These are phyloP conservation scores for Oplegnathus fasciatus DNA, from an alignment of 2,113 vertebrate genomes.

Conservation along the genomic window DNA sequence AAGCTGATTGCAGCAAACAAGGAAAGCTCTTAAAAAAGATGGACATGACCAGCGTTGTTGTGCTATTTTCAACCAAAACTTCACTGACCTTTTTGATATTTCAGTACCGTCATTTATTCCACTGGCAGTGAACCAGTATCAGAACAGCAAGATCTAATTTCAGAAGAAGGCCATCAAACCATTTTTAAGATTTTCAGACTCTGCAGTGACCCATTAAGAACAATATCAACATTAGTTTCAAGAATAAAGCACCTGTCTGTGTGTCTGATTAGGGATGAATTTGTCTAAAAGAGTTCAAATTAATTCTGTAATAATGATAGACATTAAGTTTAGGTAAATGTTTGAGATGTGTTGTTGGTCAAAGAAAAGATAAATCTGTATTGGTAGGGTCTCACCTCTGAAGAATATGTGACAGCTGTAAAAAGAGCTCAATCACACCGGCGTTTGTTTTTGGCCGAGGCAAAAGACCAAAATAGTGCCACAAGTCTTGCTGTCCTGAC, in stretches of 20 bases:
- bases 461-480: not conserved
- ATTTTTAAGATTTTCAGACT: constrained; percentile 2
- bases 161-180: not conserved
- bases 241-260: not conserved
- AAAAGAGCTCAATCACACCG: not conserved
- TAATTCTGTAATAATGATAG: not conserved
- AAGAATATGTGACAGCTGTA: not conserved
- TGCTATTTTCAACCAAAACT: constrained; percentile 14
- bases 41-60: not conserved
- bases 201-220: not conserved
- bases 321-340: not conserved
- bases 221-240: not conserved
- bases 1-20: not conserved
- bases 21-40: not conserved
- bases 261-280: not conserved
- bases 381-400: not conserved
- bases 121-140: not conserved
- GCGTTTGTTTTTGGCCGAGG: not conserved
- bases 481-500: not conserved
- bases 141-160: constrained; percentile 5
- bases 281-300: not conserved
- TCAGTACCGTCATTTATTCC: constrained; percentile 10
- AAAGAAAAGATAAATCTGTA: not conserved
- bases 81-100: not conserved
- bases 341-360: not conserved